These are phyloP conservation scores for Drosophila tristis DNA, from an alignment of 1,140 invertebrate species.

Conservation along the genomic window DNA sequence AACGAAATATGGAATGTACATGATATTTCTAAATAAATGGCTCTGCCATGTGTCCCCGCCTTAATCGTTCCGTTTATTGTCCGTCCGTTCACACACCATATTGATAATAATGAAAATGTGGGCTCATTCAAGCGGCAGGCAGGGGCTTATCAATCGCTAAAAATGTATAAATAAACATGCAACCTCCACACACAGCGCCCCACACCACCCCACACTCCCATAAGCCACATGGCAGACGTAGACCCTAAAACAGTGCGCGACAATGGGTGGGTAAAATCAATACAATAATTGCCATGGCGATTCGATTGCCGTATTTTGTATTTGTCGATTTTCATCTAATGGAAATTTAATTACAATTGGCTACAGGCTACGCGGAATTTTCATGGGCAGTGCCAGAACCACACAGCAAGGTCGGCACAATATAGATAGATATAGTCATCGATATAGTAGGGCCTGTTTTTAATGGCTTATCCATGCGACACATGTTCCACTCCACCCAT, in stretches of 20 bases:
- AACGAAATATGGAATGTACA: background rate
- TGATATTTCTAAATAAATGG: background rate
- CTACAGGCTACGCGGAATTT: background rate
- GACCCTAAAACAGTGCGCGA: background rate
- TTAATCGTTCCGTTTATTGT: conserved; percentile 19
- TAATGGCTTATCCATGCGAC: conserved; percentile 16
- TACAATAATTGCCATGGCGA: conserved; percentile 30
- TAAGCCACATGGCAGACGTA: too few relatives aligned
- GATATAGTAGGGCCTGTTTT: background rate
- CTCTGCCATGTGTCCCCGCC: background rate
- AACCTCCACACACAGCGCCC: background rate
- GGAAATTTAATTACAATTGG: conserved; percentile 29
- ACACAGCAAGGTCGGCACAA: conserved; percentile 28
- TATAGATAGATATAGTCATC: conserved; percentile 20
- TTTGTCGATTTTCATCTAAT: conserved; percentile 33
- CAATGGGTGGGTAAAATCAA: conserved; percentile 22
- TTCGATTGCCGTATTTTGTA: background rate
- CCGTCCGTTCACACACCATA: background rate
- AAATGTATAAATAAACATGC: conserved; percentile 42
- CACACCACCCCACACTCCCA: too few relatives aligned
- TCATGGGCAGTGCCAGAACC: background rate
- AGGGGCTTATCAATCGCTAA: conserved; percentile 36
- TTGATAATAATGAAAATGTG: conserved; percentile 33
- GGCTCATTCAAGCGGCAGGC: conserved; percentile 12
- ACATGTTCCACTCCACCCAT: conserved; percentile 21